Conservation (phyloP, 1,140 invertebrate genomes). For the Camponotus vicinus region DNA sequence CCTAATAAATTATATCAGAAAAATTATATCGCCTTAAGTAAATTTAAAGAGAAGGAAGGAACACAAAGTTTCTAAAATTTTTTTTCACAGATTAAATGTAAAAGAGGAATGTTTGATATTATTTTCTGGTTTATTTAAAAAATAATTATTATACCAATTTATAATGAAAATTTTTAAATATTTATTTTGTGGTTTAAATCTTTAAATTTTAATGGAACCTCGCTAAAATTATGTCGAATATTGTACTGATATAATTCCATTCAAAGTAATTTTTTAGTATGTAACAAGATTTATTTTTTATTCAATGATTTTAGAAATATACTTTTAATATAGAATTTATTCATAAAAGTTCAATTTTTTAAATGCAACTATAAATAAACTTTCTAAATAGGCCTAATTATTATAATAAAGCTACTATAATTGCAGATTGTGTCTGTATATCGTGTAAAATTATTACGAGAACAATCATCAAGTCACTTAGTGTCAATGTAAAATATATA, state of each 20-base stretch:
- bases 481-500: background rate
- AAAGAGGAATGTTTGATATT: background rate
- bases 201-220: no score
- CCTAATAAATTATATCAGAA: background rate
- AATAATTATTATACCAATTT: no score
- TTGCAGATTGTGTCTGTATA: background rate
- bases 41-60: background rate
- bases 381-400: background rate
- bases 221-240: no score
- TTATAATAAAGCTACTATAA: background rate
- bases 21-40: background rate
- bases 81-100: background rate
- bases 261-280: background rate
- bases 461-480: background rate
- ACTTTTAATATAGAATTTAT: background rate
- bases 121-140: no score
- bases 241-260: background rate
- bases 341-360: background rate
- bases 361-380: background rate
- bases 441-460: background rate
- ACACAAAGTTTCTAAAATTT: background rate
- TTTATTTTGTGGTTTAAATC: no score
- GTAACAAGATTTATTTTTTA: slow-evolving; percentile 4
- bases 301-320: background rate
- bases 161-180: no score